Evolutionary conservation across 2,113 vertebrate species (phyloP), one percentile per base, ranked within the genome.

Genomic region (Boulengeromyrus knoepffleri): DNA sequence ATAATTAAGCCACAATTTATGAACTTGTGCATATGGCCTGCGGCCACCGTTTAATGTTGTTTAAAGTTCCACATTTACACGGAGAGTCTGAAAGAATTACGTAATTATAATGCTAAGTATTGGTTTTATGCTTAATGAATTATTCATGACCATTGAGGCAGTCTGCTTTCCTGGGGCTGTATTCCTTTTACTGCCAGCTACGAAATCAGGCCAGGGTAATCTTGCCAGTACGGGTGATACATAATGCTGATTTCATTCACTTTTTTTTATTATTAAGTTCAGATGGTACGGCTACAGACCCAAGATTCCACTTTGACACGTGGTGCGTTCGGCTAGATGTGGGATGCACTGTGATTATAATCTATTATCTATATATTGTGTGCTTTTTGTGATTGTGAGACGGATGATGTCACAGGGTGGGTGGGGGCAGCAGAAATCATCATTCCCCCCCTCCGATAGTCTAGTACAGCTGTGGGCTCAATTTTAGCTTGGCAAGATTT

Each of bases 101-200:
- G 85, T n/a, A 87, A 53, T 87, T 19, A 70, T 46, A 88, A 70
- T n/a, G 88, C 46, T 80, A 77, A 52, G 15, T 77, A 49, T 84
- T 83, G 74, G 9, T 45, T 89, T 50, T 89, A 31, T 53, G 31
- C 47, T 77, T 52, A 19, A n/a, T 84, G 77, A 80, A 85, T 89
- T 84, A 84, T 84, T 89, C 50, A 89, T 31, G 50, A 52, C 36
- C 39, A 13, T 13, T 58, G 52, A 89, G 36, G 50, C 88, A n/a
- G 19, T 89, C 24, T 53, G 74, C 36, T 56, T 56, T 58, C 50
- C 77, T 9, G 1, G 36, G 77, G 50, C 52, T 52, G 27, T 10
- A 19, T 46, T 80, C 39, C 50, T 50, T 27, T 52, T 47, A 56
- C 88, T 89, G 62, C 88, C 46, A 46, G 62, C 46, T 9, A 47